phyloP scores from a whole-genome alignment of 2,888 invertebrate genomes.

The Sarcophaga rosellei region DNA sequence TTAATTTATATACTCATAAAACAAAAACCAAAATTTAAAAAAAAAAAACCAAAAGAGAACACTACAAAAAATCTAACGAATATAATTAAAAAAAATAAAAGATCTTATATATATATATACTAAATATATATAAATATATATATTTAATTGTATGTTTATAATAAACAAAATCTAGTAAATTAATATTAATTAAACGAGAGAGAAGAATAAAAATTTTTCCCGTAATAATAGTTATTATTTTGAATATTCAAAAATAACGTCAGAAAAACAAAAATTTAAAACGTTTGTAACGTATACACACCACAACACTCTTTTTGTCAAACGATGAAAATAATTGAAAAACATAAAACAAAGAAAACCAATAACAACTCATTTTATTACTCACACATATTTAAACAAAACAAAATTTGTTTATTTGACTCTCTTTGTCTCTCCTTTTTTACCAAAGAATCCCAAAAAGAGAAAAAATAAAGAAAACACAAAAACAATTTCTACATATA shows the following conservation, averaged over 20 bases:
- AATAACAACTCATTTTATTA: constrained; percentile 4
- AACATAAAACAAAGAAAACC: background rate
- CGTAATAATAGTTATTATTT: constrained; percentile 30
- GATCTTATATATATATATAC: background rate
- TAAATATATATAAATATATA: background rate
- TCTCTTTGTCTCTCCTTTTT: constrained; percentile 45
- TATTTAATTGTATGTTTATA: constrained; percentile 40
- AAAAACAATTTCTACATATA: constrained; percentile 64
- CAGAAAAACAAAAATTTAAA: background rate
- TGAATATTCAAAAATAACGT: constrained; percentile 30
- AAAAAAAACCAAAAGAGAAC: background rate
- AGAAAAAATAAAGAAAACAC: constrained; percentile 29
- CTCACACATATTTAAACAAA: constrained; percentile 18
- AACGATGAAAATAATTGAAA: background rate
- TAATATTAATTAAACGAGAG: background rate
- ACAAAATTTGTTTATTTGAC: constrained; percentile 45
- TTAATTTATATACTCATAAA: constrained; percentile 51
- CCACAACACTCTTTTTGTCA: constrained; percentile 1
- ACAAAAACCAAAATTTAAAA: constrained; percentile 9
- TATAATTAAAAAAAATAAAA: constrained; percentile 23
- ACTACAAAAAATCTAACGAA: constrained; percentile 17
- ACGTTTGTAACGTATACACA: constrained; percentile 23
- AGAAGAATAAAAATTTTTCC: background rate
- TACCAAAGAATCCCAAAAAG: constrained; percentile 19
- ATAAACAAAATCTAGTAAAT: constrained; percentile 32